phyloP scores from a whole-genome alignment of 2,888 invertebrate genomes.

The Hylaea fasciaria region DNA sequence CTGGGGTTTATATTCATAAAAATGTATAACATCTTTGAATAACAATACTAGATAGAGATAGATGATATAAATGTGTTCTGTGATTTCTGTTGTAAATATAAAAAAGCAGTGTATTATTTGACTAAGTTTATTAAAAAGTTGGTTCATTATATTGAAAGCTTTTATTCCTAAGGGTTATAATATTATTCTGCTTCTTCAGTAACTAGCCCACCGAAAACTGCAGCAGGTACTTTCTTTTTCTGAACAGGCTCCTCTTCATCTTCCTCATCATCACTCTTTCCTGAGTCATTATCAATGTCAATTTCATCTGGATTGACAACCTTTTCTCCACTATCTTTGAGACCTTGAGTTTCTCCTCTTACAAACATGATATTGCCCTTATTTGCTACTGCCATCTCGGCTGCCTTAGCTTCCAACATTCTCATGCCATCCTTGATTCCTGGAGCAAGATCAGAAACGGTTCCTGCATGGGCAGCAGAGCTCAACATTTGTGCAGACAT shows the following conservation, averaged over 20 bases:
- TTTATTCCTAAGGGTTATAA: not conserved
- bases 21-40: conserved; percentile 27
- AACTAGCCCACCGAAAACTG: conserved; percentile 94
- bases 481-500: conserved; percentile 99
- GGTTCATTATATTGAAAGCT: conserved; percentile 55
- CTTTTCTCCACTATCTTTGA: conserved; percentile 86
- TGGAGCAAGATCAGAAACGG: conserved; percentile 89
- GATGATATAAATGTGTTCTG: conserved; percentile 61
- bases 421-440: conserved; percentile 95
- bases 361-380: conserved; percentile 92
- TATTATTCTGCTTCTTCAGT: conserved; percentile 55
- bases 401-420: conserved; percentile 93
- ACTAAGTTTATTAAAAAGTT: conserved; percentile 66
- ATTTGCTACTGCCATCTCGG: conserved; percentile 86
- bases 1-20: conserved; percentile 5
- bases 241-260: conserved; percentile 90
- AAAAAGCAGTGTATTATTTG: conserved; percentile 63
- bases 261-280: conserved; percentile 86
- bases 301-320: conserved; percentile 95
- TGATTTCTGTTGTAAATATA: conserved; percentile 76
- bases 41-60: conserved; percentile 39
- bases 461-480: conserved; percentile 88
- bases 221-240: conserved; percentile 93
- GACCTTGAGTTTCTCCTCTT: conserved; percentile 93
- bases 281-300: conserved; percentile 91